Percentiles rank a stretch among this genome's conserved stretches.
These are phyloP conservation scores for Argya squamiceps DNA, from an alignment of 2,797 vertebrate species.

Conservation along the genomic window DNA sequence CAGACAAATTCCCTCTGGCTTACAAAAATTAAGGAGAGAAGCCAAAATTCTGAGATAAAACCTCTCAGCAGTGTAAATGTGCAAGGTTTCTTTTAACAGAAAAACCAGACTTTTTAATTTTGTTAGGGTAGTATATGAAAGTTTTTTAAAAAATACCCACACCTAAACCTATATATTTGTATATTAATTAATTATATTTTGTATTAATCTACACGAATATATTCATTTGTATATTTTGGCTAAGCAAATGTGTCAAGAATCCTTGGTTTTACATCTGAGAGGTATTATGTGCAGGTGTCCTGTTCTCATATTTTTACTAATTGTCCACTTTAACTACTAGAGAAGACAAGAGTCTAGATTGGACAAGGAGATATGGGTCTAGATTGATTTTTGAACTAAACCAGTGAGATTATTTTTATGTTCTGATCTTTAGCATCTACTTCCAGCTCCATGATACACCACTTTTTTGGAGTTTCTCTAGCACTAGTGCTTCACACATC, in stretches of 20 bases:
- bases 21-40: neutral
- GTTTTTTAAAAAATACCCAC: neutral
- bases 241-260: neutral
- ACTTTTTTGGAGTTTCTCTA: neutral
- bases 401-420: neutral
- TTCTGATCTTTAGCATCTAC: neutral
- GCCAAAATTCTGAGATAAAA: neutral
- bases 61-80: neutral
- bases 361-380: neutral
- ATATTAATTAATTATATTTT: neutral
- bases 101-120: neutral
- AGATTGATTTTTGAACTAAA: neutral
- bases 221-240: accelerated
- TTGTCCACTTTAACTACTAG: neutral
- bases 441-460: neutral
- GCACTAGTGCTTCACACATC: neutral
- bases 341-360: neutral
- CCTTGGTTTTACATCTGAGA: neutral
- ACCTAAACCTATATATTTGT: neutral
- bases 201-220: neutral
- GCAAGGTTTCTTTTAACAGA: neutral
- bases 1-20: neutral
- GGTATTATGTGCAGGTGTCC: neutral
- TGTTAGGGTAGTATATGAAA: neutral
- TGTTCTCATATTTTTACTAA: neutral